Evolutionary conservation across 2,888 invertebrate species (phyloP).

Genomic region (Acronicta alni): DNA sequence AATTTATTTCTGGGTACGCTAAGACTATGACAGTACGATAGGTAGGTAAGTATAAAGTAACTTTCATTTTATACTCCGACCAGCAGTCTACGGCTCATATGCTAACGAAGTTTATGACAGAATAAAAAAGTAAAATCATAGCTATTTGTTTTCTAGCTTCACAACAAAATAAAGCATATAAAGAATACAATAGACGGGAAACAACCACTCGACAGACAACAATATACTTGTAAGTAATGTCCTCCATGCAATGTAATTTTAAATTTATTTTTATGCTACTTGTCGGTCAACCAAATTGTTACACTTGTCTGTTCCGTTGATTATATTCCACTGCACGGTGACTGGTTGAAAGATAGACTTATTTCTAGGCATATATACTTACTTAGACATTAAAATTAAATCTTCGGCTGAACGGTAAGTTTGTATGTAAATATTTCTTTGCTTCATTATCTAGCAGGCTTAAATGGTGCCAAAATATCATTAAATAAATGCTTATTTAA

Average conservation of each 20-base stretch:
- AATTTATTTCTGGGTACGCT: constrained; percentile 56
- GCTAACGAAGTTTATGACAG: constrained; percentile 30
- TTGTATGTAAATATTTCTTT: no score
- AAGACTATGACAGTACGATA: constrained; percentile 41
- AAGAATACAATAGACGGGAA: neutral
- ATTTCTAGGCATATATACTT: no score
- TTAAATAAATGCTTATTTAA: no score
- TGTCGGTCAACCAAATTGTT: neutral
- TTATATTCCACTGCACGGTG: no score
- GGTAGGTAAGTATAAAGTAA: constrained; percentile 29
- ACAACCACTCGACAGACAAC: neutral
- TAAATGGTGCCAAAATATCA: no score
- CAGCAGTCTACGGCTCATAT: constrained; percentile 21
- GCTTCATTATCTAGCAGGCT: no score
- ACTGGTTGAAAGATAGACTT: no score
- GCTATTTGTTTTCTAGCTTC: neutral
- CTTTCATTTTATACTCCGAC: constrained; percentile 53
- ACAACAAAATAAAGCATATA: neutral
- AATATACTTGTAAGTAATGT: neutral
- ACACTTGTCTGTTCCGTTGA: no score
- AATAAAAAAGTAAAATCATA: neutral
- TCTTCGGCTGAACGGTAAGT: no score
- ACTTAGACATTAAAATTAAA: no score
- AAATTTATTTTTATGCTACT: neutral
- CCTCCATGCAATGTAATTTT: neutral